phyloP scores from a whole-genome alignment of 2,797 vertebrate species.

The Eulemur albifrons region DNA sequence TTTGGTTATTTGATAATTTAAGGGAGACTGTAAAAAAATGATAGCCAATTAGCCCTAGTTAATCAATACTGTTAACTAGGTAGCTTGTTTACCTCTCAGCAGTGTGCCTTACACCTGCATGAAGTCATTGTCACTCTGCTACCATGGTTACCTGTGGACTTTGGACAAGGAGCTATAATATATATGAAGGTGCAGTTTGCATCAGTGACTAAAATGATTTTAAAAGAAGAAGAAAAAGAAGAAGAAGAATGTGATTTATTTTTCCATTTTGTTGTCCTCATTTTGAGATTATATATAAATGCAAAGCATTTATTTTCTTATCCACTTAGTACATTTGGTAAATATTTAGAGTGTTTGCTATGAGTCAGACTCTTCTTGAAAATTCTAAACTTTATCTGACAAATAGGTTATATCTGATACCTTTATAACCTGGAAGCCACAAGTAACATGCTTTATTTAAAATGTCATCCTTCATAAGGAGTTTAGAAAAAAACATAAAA shows the following conservation, averaged over 20 bases:
- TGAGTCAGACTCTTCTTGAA: background rate
- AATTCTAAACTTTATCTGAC: background rate
- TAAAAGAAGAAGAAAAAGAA: background rate
- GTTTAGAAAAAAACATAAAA: background rate
- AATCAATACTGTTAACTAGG: background rate
- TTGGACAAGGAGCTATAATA: background rate
- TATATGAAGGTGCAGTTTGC: background rate
- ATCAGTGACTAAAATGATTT: background rate
- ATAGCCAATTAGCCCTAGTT: background rate
- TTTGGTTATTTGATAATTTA: background rate
- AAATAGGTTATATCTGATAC: background rate
- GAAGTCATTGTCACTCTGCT: background rate
- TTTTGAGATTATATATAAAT: background rate
- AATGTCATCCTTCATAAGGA: background rate
- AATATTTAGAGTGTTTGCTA: background rate
- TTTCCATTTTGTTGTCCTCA: background rate
- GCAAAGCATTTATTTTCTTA: background rate
- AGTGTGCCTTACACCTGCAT: background rate
- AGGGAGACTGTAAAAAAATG: background rate
- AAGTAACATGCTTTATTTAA: background rate
- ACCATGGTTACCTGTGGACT: conserved; percentile 6
- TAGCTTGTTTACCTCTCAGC: background rate
- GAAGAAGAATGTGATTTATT: background rate
- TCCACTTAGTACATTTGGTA: background rate
- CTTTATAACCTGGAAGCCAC: background rate